A percentile compares a stretch with the other conserved stretches of the same genome.
Evolutionary conservation across 2,113 vertebrate species (phyloP).

Genomic region (Monopterus albus): DNA sequence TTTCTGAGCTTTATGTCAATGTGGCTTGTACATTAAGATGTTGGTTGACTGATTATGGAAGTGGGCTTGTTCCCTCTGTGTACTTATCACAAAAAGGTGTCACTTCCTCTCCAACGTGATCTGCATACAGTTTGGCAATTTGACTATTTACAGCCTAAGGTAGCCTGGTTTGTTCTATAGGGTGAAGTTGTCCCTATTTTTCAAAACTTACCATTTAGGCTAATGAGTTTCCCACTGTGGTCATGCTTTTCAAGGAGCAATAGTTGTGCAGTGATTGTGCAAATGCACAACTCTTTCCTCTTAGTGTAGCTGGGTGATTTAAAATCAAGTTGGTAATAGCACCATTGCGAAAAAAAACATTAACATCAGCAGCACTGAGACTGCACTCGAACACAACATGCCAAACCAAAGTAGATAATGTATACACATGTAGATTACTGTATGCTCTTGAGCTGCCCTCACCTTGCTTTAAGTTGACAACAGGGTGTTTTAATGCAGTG

Average conservation of each 20-base stretch:
- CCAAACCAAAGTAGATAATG: background rate
- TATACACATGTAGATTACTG: background rate
- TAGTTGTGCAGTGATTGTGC: conserved; percentile 12
- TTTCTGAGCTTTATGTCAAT: background rate
- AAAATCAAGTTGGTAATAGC: conserved; percentile 15
- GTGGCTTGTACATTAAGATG: background rate
- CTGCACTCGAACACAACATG: conserved; percentile 13
- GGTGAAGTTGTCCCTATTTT: background rate
- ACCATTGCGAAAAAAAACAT: conserved; percentile 7
- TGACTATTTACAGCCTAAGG: background rate
- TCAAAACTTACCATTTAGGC: background rate
- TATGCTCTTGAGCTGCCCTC: background rate
- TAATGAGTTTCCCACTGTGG: background rate
- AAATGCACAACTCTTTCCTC: background rate
- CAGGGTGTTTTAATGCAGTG: background rate
- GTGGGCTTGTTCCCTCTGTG: background rate
- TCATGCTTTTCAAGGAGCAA: background rate
- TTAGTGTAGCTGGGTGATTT: background rate
- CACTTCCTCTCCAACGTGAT: background rate
- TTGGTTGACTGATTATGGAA: background rate
- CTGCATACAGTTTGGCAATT: background rate
- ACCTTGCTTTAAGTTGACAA: background rate
- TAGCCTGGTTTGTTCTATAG: background rate
- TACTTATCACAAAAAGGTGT: background rate
- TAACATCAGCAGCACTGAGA: conserved; percentile 27